These are phyloP conservation scores for Grallaria varia DNA, from an alignment of 2,113 vertebrate genomes.

Conservation along the genomic window DNA sequence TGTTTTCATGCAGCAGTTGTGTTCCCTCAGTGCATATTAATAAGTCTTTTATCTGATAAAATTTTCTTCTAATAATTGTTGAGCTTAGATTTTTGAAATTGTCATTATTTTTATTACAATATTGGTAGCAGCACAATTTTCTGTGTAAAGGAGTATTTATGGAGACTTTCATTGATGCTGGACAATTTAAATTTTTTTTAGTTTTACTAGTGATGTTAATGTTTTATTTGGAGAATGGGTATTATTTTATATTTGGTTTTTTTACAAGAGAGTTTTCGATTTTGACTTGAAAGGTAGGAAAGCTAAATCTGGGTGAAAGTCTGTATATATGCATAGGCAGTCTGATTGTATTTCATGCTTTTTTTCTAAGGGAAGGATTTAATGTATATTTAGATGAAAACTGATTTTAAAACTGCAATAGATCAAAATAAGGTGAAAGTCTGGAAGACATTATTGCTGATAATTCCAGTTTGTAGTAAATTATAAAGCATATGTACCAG, in stretches of 20 bases:
- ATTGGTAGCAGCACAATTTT: neutral
- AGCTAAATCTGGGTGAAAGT: neutral
- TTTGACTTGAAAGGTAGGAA: neutral
- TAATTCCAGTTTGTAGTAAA: slow-evolving; percentile 69
- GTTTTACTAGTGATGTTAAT: neutral
- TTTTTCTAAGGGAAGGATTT: slow-evolving; percentile 19
- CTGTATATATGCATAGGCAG: neutral
- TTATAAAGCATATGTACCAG: slow-evolving; percentile 63
- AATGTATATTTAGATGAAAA: slow-evolving; percentile 29
- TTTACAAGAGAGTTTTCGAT: neutral
- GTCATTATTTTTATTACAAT: neutral
- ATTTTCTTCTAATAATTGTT: neutral
- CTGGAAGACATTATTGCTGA: slow-evolving; percentile 61
- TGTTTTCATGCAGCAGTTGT: neutral
- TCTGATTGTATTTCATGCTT: neutral
- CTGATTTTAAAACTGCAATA: slow-evolving; percentile 35
- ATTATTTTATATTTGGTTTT: neutral
- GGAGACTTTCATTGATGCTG: neutral
- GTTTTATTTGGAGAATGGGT: neutral
- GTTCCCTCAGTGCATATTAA: neutral
- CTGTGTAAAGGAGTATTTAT: neutral
- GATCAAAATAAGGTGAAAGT: slow-evolving; percentile 51
- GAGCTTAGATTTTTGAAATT: neutral
- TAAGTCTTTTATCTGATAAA: neutral
- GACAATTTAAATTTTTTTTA: neutral